Conservation (phyloP, 2,888 invertebrate genomes). For the Taphrorychus bicolor region DNA sequence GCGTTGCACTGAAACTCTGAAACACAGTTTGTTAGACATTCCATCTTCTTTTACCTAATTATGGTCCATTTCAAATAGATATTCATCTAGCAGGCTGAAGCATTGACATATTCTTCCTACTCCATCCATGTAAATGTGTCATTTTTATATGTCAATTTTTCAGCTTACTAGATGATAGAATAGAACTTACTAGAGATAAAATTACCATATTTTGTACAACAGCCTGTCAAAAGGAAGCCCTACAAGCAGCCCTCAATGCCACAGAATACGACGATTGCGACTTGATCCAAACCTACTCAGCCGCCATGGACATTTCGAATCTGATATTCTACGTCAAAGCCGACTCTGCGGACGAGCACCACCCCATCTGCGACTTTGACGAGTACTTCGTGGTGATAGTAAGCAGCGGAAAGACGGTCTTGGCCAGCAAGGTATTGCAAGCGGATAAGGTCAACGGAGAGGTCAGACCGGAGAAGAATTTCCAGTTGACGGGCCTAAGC, state of each 20-base stretch:
- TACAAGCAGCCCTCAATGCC: conserved; percentile 20
- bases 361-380: conserved; percentile 13
- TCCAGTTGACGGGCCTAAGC: conserved; percentile 36
- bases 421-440: conserved; percentile 41
- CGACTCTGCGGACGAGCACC: conserved; percentile 17
- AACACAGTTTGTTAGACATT: too few relatives aligned
- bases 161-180: too few relatives aligned
- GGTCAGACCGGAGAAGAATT: conserved; percentile 26
- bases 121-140: background rate
- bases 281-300: conserved; percentile 21
- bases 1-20: too few relatives aligned
- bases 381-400: conserved; percentile 43
- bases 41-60: too few relatives aligned
- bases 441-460: conserved; percentile 30
- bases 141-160: too few relatives aligned
- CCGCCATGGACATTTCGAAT: conserved; percentile 39
- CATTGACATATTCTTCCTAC: too few relatives aligned
- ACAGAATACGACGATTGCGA: conserved; percentile 34
- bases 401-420: conserved; percentile 41
- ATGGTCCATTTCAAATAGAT: too few relatives aligned
- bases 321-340: conserved; percentile 31
- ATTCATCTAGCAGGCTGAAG: too few relatives aligned
- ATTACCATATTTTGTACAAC: too few relatives aligned
- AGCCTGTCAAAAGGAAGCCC: conserved; percentile 43
- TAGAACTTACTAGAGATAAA: too few relatives aligned